These are phyloP conservation scores for Reinhardtius hippoglossoides DNA, from an alignment of 2,113 vertebrate species.

Conservation along the genomic window DNA sequence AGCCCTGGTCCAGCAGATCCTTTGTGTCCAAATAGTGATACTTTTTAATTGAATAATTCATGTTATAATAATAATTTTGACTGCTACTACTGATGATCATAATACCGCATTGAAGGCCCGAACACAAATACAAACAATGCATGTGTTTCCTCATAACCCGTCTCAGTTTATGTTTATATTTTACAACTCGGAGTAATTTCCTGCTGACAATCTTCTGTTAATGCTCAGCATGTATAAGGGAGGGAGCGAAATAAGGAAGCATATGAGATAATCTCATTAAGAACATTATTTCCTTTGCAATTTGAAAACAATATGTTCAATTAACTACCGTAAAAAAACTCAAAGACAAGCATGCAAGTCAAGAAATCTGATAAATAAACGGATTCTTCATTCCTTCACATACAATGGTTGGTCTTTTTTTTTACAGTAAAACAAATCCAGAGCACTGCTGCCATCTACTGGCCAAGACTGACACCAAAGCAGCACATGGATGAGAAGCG, in stretches of 20 bases:
- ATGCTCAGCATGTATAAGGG: neutral
- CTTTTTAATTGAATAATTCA: constrained; percentile 8
- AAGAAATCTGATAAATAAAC: constrained; percentile 9
- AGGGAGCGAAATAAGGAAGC: constrained; percentile 40
- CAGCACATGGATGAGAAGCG: neutral
- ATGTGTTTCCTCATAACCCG: neutral
- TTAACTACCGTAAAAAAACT: neutral
- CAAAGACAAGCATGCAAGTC: neutral
- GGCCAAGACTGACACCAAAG: constrained; percentile 20
- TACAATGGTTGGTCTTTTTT: neutral
- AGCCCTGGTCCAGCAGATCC: neutral
- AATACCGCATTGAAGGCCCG: neutral
- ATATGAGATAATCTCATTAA: constrained; percentile 47
- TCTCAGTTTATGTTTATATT: neutral
- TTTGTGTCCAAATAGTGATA: neutral
- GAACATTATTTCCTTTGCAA: constrained; percentile 51
- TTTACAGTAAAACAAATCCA: constrained; percentile 18
- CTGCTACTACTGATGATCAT: no score
- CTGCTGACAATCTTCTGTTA: constrained; percentile 26
- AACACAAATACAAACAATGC: neutral
- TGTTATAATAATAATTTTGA: neutral
- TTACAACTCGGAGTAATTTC: constrained; percentile 46
- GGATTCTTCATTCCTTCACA: constrained; percentile 32
- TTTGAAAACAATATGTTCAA: constrained; percentile 12
- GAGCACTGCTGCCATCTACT: constrained; percentile 80